Evolutionary conservation across 2,797 vertebrate genomes (phyloP).

Genomic region (Aeoliscus strigatus): DNA sequence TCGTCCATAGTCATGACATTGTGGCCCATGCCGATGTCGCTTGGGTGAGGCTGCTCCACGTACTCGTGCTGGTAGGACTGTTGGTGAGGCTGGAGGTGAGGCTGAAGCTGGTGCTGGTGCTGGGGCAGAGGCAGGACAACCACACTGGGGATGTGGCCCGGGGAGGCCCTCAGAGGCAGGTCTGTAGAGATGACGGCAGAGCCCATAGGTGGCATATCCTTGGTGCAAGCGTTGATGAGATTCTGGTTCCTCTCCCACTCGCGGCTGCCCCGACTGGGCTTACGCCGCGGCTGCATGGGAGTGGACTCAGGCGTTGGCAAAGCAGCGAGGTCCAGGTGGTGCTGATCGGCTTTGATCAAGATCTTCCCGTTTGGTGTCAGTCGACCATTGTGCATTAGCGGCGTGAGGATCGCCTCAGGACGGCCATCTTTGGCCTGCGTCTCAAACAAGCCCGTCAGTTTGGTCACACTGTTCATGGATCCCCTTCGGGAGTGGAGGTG

Average conservation of each 20-base stretch:
- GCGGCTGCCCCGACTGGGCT: constrained; percentile 88
- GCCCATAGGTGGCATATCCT: constrained; percentile 88
- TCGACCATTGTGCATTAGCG: constrained; percentile 94
- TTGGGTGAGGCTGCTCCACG: constrained; percentile 92
- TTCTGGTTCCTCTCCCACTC: constrained; percentile 99
- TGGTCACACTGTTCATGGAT: constrained; percentile 98
- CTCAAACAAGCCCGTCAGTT: constrained; percentile 93
- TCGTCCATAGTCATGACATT: constrained; percentile 83
- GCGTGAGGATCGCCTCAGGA: constrained; percentile 90
- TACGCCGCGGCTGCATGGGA: constrained; percentile 93
- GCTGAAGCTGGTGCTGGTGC: constrained; percentile 79
- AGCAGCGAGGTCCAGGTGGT: constrained; percentile 90
- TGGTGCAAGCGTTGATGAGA: constrained; percentile 95
- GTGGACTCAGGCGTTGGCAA: constrained; percentile 96
- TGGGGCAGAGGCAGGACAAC: constrained; percentile 88
- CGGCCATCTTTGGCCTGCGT: constrained; percentile 91
- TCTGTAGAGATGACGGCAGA: constrained; percentile 92
- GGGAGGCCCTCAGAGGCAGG: constrained; percentile 87
- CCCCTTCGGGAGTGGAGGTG: constrained; percentile 84
- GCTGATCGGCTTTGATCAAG: constrained; percentile 95
- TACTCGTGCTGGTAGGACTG: constrained; percentile 95
- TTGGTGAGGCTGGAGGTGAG: constrained; percentile 79
- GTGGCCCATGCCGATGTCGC: constrained; percentile 75
- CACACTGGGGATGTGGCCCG: constrained; percentile 94
- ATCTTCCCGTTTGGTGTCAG: constrained; percentile 85